These are phyloP conservation scores for Lethrus apterus DNA, from an alignment of 1,140 invertebrate species.

Conservation along the genomic window DNA sequence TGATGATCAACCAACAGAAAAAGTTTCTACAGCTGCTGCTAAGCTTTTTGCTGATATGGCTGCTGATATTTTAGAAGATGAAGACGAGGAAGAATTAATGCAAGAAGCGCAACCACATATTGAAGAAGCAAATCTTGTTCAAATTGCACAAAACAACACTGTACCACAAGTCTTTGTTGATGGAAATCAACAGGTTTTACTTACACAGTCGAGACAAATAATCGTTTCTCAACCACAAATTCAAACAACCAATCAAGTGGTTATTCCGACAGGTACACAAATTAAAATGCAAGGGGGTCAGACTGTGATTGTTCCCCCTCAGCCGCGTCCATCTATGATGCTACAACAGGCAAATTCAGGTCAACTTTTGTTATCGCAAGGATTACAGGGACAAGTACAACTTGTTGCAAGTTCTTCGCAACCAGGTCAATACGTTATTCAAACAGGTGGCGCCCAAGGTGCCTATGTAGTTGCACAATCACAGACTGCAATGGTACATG, in stretches of 20 bases:
- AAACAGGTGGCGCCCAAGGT: conserved; percentile 44
- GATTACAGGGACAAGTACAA: conserved; percentile 33
- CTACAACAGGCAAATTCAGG: conserved; percentile 38
- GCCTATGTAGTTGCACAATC: conserved; percentile 59
- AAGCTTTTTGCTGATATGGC: conserved; percentile 63
- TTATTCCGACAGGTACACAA: conserved; percentile 24
- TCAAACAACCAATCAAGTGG: conserved; percentile 24
- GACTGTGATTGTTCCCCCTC: conserved; percentile 42
- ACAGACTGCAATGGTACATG: conserved; percentile 52
- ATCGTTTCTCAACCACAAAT: conserved; percentile 38
- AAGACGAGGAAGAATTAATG: conserved; percentile 51
- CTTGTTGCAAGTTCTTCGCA: conserved; percentile 35
- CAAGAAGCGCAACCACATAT: conserved; percentile 28
- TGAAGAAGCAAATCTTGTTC: conserved; percentile 16
- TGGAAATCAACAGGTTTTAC: conserved; percentile 32
- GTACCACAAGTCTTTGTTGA: conserved; percentile 34
- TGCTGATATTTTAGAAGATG: conserved; percentile 62
- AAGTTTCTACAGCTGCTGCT: conserved; percentile 61
- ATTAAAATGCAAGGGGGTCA: conserved; percentile 35
- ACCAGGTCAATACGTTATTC: conserved; percentile 48
- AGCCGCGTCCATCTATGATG: conserved; percentile 38
- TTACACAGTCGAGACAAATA: conserved; percentile 36
- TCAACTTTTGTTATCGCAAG: conserved; percentile 27
- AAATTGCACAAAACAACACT: conserved; percentile 12
- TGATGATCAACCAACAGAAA: conserved; percentile 42